These are phyloP conservation scores for Mystacornis crossleyi DNA, from an alignment of 2,113 vertebrate species.

Conservation along the genomic window DNA sequence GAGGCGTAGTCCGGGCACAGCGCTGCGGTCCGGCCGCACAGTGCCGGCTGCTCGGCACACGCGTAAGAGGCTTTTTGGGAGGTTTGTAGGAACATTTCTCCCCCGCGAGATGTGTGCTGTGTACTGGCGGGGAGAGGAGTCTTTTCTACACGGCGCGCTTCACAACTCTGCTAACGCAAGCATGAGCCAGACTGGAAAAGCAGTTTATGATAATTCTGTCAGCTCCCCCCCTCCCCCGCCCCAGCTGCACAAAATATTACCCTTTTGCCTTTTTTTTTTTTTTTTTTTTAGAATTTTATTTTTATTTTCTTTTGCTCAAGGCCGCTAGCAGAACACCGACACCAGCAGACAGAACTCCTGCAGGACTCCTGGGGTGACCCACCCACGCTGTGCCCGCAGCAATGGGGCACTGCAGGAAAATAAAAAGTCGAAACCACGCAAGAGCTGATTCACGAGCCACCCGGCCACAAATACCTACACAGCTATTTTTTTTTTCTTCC, in stretches of 20 bases:
- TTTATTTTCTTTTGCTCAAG: neutral
- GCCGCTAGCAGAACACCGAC: neutral
- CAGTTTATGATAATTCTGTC: neutral
- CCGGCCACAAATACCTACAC: neutral
- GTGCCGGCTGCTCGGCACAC: neutral
- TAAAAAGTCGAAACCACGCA: neutral
- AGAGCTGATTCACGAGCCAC: neutral
- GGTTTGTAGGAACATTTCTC: rapidly evolving
- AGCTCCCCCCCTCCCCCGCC: too few relatives aligned
- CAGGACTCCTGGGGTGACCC: neutral
- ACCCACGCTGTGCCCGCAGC: rapidly evolving
- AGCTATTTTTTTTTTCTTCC: neutral
- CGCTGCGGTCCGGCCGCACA: neutral
- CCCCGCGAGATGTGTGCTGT: rapidly evolving
- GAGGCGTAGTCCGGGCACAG: neutral
- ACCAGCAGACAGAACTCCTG: neutral
- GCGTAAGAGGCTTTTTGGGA: rapidly evolving
- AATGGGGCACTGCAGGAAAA: neutral
- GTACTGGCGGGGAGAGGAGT: rapidly evolving
- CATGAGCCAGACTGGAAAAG: neutral
- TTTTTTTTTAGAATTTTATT: neutral
- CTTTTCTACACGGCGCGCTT: rapidly evolving
- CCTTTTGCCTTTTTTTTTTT: too few relatives aligned
- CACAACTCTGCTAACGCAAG: neutral
- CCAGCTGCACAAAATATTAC: too few relatives aligned